A percentile compares a stretch with the other conserved stretches of the same genome.
phyloP scores from a whole-genome alignment of 2,113 vertebrate species.

The Engystomops pustulosus region DNA sequence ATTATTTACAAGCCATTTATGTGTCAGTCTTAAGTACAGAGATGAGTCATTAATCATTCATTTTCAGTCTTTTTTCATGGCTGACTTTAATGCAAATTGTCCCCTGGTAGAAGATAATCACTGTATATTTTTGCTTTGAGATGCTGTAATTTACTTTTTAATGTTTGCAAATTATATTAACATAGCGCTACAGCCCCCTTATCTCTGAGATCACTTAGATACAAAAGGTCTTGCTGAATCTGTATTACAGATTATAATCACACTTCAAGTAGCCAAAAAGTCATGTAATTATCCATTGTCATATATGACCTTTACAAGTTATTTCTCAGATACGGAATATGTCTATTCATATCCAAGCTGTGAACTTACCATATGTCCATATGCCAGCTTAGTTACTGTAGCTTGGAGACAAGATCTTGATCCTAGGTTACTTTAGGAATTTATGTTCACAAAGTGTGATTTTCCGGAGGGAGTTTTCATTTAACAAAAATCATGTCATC shows the following conservation, averaged over 20 bases:
- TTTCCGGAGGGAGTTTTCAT: too few species aligned
- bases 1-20: slow-evolving; percentile 12
- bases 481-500: too few species aligned
- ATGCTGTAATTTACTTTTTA: slow-evolving; percentile 34
- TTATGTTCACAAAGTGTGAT: too few species aligned
- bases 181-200: slow-evolving; percentile 22
- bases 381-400: too few species aligned
- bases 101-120: slow-evolving; percentile 42
- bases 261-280: too few species aligned
- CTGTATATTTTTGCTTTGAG: slow-evolving; percentile 31
- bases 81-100: slow-evolving; percentile 26
- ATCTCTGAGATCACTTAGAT: background rate
- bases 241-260: background rate
- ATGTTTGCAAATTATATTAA: slow-evolving; percentile 27
- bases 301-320: too few species aligned
- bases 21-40: background rate
- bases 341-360: too few species aligned
- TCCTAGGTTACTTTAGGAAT: too few species aligned
- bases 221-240: slow-evolving; percentile 9
- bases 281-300: too few species aligned
- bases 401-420: too few species aligned
- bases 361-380: too few species aligned
- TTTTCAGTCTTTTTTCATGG: slow-evolving; percentile 19
- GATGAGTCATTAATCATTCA: slow-evolving; percentile 30
- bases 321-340: too few species aligned